Evolutionary conservation across 1,140 invertebrate species (phyloP).

Genomic region (Diorhabda carinulata): DNA sequence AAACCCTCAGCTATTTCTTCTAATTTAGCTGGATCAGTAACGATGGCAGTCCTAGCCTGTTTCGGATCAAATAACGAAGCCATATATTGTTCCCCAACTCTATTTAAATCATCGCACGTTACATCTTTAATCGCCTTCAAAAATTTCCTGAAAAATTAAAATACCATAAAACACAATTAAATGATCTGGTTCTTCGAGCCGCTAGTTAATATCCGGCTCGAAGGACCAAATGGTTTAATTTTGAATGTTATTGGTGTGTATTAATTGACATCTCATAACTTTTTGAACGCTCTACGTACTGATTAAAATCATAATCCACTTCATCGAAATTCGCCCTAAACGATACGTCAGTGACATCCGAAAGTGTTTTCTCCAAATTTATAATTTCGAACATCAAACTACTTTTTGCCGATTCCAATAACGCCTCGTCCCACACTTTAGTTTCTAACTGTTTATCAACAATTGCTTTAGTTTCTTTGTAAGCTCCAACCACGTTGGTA

Average conservation of each 20-base stretch:
- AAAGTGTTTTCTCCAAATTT: conserved; percentile 71
- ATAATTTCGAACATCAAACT: conserved; percentile 83
- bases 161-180: too few relatives aligned
- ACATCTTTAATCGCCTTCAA: conserved; percentile 57
- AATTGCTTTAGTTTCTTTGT: conserved; percentile 70
- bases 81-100: conserved; percentile 68
- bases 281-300: conserved; percentile 45
- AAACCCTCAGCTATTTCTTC: conserved; percentile 63
- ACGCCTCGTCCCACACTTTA: conserved; percentile 63
- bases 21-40: conserved; percentile 74
- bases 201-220: too few relatives aligned
- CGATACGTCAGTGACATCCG: conserved; percentile 66
- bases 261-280: too few relatives aligned
- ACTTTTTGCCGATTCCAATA: conserved; percentile 79
- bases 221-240: too few relatives aligned
- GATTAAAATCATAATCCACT: conserved; percentile 65
- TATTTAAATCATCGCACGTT: conserved; percentile 59
- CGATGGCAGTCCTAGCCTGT: conserved; percentile 60
- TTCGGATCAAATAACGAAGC: conserved; percentile 60
- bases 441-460: conserved; percentile 57
- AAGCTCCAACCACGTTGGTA: conserved; percentile 72
- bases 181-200: too few relatives aligned
- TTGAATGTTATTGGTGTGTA: too few relatives aligned
- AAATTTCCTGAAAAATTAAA: conserved; percentile 28
- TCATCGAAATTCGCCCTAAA: conserved; percentile 68